Evolutionary conservation across 2,797 vertebrate genomes (phyloP), one percentile per base, ranked within the genome.

Genomic region (Typhlichthys subterraneus): DNA sequence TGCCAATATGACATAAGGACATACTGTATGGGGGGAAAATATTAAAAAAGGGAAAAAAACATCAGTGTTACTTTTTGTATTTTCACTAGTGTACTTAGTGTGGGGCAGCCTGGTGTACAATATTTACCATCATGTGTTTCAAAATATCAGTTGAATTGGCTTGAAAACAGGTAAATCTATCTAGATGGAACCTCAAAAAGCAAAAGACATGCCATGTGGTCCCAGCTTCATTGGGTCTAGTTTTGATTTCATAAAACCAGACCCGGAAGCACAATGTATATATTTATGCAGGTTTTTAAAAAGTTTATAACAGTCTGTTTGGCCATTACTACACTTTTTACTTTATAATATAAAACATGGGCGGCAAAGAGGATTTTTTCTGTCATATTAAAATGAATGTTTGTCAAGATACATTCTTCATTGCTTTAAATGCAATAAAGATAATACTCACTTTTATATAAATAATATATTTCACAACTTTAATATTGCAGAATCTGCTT

Each of bases 391-490:
- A 98, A 97, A 98, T 96, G 96, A 99, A 98, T 98, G 97, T 99
- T 98, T 98, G 97, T 98, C 97, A 94, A 96, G 97, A 97, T 98
- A 98, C 96, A 97, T 98, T 99, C 97, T 98, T 99, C 98, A 99
- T 99, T 99, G 98, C 98, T 99, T 99, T 98, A 97, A 99, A 99
- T 98, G 97, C 98, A 99, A 99, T 99, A 99, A 99, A 99, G 96
- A 96, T 99, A 98, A 98, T 98, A 99, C 96, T 97, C 98, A 98
- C 96, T 99, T 99, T 99, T 99, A 97, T 99, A 99, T 98, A 97
- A 99, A 99, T 99, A 99, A 99, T 99, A 99, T 99, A 99, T 99
- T 99, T 99, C 97, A 99, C 97, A 99, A 98, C 96, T 99, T 99
- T 99, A 99, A 98, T 99, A 99, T 96, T 98, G 98, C 97, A 99